Evolutionary conservation across 1,140 invertebrate genomes (phyloP).

Genomic region (Drosophila arizonae): DNA sequence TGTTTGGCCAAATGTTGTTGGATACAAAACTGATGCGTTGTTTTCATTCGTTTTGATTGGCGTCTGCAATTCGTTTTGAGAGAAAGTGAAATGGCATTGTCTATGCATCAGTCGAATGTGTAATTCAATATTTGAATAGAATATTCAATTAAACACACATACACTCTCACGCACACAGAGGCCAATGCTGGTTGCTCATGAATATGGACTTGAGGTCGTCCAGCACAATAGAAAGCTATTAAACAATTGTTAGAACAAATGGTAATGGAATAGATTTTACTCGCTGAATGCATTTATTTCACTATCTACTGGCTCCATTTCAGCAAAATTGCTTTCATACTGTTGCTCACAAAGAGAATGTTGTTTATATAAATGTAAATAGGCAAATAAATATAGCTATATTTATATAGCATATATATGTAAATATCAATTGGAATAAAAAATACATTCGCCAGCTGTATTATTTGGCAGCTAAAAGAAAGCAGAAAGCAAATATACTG

Average conservation of each 20-base stretch:
- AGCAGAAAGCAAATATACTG: too few species aligned
- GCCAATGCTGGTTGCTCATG: background rate
- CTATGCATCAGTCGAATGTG: slow-evolving; percentile 32
- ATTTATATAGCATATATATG: too few species aligned
- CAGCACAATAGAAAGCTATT: background rate
- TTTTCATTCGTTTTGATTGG: slow-evolving; percentile 60
- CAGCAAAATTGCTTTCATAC: too few species aligned
- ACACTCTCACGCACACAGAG: slow-evolving; percentile 4
- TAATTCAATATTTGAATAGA: slow-evolving; percentile 48
- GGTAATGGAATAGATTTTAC: background rate
- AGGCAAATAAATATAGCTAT: too few species aligned
- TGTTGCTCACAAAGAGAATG: too few species aligned
- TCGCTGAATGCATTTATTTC: background rate
- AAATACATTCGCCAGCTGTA: too few species aligned
- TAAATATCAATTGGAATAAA: too few species aligned
- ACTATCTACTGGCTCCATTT: background rate
- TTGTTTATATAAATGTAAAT: too few species aligned
- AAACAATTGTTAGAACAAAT: background rate
- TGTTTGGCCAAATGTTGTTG: slow-evolving; percentile 40
- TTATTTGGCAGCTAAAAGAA: too few species aligned
- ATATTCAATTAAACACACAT: slow-evolving; percentile 31
- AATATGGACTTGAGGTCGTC: slow-evolving; percentile 2
- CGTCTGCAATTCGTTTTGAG: slow-evolving; percentile 32
- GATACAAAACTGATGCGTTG: slow-evolving; percentile 43
- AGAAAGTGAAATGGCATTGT: slow-evolving; percentile 33